Evolutionary conservation across 2,113 vertebrate genomes (phyloP).

Genomic region (Dryoscopus gambensis): DNA sequence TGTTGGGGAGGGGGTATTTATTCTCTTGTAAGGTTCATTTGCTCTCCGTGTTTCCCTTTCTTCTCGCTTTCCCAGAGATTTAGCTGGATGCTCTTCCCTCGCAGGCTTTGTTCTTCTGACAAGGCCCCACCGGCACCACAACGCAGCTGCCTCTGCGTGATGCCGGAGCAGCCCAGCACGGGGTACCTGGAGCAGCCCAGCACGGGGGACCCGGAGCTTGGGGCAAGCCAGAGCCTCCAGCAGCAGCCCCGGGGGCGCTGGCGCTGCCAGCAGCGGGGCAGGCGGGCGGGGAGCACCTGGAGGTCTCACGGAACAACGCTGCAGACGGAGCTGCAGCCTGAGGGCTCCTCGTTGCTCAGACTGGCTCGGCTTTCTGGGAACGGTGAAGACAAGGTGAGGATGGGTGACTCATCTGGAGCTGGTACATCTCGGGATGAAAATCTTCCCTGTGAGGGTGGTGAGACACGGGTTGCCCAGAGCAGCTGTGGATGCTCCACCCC

Average conservation of each 20-base stretch:
- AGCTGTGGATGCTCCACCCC: neutral
- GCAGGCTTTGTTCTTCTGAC: conserved; percentile 56
- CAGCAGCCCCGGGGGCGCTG: neutral
- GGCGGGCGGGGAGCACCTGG: neutral
- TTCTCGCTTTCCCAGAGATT: conserved; percentile 54
- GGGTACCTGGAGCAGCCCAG: neutral
- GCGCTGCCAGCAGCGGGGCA: neutral
- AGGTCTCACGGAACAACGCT: neutral
- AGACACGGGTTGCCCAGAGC: neutral
- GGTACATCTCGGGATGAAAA: neutral
- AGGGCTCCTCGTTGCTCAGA: neutral
- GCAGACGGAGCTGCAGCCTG: neutral
- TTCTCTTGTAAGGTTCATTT: conserved; percentile 71
- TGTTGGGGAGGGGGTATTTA: conserved; percentile 56
- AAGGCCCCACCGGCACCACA: neutral
- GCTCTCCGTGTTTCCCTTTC: conserved; percentile 57
- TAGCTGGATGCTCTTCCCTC: conserved; percentile 42
- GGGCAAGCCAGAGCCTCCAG: neutral
- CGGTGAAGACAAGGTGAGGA: neutral
- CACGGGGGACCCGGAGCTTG: fast-evolving
- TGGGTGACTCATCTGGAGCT: neutral
- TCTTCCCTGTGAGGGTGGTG: neutral
- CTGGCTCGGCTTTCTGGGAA: neutral
- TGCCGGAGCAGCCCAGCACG: neutral
- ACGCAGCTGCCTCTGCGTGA: neutral